Conservation (phyloP, 2,797 vertebrate genomes). For the Peromyscus attwateri region DNA sequence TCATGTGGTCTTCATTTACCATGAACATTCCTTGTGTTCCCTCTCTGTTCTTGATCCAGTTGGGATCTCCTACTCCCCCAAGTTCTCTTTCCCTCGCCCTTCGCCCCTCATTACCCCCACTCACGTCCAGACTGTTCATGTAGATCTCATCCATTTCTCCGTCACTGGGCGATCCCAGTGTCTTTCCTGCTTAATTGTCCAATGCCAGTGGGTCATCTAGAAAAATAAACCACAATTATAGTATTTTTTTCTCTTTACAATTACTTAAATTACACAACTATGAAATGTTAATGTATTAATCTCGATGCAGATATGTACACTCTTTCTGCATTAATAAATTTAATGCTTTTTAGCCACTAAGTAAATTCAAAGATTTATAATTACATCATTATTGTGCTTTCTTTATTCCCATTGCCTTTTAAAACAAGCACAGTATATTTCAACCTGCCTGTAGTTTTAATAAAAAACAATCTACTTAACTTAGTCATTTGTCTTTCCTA, state of each 20-base stretch:
- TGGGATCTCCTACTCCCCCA: no score
- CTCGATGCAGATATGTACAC: slow-evolving; percentile 31
- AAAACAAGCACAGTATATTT: slow-evolving; percentile 62
- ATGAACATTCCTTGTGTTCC: no score
- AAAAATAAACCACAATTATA: slow-evolving; percentile 34
- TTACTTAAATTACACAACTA: slow-evolving; percentile 38
- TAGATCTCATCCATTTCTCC: no score
- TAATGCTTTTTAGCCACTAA: slow-evolving; percentile 60
- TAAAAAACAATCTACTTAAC: slow-evolving; percentile 81
- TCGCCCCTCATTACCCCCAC: no score
- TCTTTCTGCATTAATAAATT: slow-evolving; percentile 58
- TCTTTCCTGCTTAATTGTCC: no score
- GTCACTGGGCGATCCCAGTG: no score
- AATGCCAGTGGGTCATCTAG: neutral
- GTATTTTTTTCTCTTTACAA: neutral
- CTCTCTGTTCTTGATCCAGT: no score
- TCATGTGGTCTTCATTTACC: no score
- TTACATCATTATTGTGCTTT: slow-evolving; percentile 68
- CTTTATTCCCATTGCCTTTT: slow-evolving; percentile 61
- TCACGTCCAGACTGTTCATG: no score
- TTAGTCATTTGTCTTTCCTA: slow-evolving; percentile 81
- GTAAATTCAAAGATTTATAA: slow-evolving; percentile 70
- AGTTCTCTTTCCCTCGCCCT: no score
- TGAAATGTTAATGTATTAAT: slow-evolving; percentile 70
- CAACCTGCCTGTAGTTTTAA: slow-evolving; percentile 77